These are phyloP conservation scores for Alca torda DNA, from an alignment of 2,797 vertebrate genomes.

Conservation along the genomic window DNA sequence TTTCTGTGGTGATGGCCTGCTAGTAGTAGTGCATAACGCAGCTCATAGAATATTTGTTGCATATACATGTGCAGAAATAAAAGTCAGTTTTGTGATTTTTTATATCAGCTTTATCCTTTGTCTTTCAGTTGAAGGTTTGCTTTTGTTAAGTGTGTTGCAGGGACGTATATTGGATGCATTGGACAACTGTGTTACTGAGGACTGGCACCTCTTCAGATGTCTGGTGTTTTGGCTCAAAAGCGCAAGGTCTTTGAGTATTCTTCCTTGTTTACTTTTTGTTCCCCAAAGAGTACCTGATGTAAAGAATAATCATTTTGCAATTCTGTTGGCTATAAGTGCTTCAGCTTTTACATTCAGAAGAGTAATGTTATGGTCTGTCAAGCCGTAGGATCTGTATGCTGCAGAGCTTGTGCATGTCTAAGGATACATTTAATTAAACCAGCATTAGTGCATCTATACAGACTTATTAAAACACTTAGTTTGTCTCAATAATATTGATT, in stretches of 20 bases:
- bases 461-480: constrained; percentile 81
- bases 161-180: neutral
- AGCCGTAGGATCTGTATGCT: neutral
- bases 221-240: neutral
- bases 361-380: constrained; percentile 10
- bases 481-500: constrained; percentile 83
- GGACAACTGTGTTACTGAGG: neutral
- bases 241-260: neutral
- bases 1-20: neutral
- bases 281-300: neutral
- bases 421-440: constrained; percentile 76
- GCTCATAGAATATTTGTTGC: neutral
- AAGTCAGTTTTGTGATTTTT: neutral
- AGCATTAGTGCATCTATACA: constrained; percentile 74
- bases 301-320: neutral
- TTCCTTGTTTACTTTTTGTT: neutral
- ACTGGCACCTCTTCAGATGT: neutral
- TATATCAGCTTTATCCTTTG: neutral
- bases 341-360: constrained; percentile 30
- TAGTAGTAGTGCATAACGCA: neutral
- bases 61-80: neutral
- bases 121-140: neutral
- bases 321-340: neutral
- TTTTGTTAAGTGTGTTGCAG: neutral
- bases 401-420: constrained; percentile 28